Evolutionary conservation across 2,888 invertebrate species (phyloP).

Genomic region (Serripes groenlandicus): DNA sequence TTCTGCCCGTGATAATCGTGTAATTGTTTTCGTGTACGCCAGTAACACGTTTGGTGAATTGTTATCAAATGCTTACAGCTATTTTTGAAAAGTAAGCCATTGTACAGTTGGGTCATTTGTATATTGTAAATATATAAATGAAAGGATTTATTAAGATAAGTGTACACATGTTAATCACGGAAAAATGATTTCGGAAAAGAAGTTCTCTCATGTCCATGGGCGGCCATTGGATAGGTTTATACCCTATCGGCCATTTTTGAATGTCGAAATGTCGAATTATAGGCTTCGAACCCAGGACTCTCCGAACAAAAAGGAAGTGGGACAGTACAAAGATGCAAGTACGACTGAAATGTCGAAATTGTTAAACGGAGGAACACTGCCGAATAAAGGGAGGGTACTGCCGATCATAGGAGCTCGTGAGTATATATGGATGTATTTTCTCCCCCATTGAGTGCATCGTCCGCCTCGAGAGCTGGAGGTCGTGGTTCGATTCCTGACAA

Average conservation of each 20-base stretch:
- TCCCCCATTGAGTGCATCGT: too few species aligned
- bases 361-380: constrained; percentile 61
- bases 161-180: too few species aligned
- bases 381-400: constrained; percentile 61
- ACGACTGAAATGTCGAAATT: constrained; percentile 55
- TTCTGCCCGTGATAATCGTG: too few species aligned
- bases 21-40: too few species aligned
- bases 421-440: too few species aligned
- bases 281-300: constrained; percentile 54
- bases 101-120: too few species aligned
- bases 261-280: constrained; percentile 70
- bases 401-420: constrained; percentile 45
- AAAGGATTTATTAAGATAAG: too few species aligned
- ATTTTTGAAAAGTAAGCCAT: too few species aligned
- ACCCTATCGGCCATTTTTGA: constrained; percentile 71
- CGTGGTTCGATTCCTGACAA: not conserved
- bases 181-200: too few species aligned
- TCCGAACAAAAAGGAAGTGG: constrained; percentile 32
- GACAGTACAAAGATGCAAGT: constrained; percentile 51
- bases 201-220: not conserved
- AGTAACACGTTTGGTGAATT: too few species aligned
- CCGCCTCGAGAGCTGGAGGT: not conserved
- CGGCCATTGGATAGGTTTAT: constrained; percentile 73
- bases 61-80: too few species aligned
- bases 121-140: too few species aligned